Base-by-base conservation (phyloP, 2,797 vertebrate genomes). In the Pempheris klunzingeri region DNA sequence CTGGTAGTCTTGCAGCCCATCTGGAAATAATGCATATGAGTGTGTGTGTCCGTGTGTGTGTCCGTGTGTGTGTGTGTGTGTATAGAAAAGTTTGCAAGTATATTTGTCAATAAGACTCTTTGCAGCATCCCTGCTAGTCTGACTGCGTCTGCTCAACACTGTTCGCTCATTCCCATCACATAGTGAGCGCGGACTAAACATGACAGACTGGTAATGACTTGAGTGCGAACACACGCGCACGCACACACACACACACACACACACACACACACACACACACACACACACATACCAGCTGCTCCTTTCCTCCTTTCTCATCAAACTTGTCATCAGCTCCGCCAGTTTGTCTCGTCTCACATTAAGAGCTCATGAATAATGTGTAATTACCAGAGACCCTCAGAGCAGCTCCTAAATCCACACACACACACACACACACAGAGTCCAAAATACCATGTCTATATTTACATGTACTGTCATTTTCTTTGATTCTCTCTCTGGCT, bases 311-410 rank as follows among this genome's bases (percentile, higher is more conserved):
- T 82, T 86, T 90, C 88, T 91, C 92, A 92, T 91, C 90, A 90
- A 91, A 94, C 85, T 92, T 92, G 90, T 93, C 90, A 93, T 90
- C 90, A 88, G 86, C 89, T 87, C 79, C 63, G 87, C 90, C 90
- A 92, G 89, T 92, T 91, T 91, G 87, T 92, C 89, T 92, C 72
- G 71, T 92, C 91, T 92, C 90, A 90, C 90, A 92, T 94, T 93
- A 92, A 85, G 87, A 85, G 77, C 90, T 92, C 87, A 92, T 92
- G 90, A 92, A 93, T 92, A 90, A 92, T 91, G 82, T 92, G 88
- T 91, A 90, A 91, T 93, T 91, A 92, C 87, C 75, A 71, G 77
- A 89, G 82, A 90, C 85, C 87, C 86, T 90, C 85, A 13, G 49
- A 85, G 89, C 81, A 79, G 77, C 75, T 81, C 60, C 78, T 78